phyloP scores from a whole-genome alignment of 2,113 vertebrate species.

The Cheilinus undulatus region DNA sequence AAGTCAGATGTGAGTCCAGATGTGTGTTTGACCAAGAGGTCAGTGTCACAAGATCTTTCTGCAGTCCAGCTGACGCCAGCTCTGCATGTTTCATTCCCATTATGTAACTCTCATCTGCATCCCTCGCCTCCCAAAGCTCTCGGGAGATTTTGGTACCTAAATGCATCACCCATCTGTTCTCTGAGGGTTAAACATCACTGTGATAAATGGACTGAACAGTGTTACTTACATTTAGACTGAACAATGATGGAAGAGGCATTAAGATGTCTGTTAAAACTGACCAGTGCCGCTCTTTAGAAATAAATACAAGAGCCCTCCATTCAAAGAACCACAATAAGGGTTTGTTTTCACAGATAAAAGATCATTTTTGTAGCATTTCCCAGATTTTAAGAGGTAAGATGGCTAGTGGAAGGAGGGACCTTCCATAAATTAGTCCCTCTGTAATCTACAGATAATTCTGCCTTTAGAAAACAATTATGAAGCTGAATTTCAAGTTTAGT shows the following conservation, averaged over 20 bases:
- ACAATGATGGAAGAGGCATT: background rate
- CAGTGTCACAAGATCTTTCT: conserved; percentile 43
- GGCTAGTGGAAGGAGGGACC: background rate
- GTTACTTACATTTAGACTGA: conserved; percentile 6
- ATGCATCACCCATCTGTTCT: conserved; percentile 35
- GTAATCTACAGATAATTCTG: background rate
- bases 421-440: background rate
- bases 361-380: no score
- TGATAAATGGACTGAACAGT: conserved; percentile 1
- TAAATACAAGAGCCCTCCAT: background rate
- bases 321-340: background rate
- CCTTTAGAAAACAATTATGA: background rate
- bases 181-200: conserved; percentile 18
- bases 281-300: background rate
- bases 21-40: conserved; percentile 46
- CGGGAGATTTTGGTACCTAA: conserved; percentile 40
- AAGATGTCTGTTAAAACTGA: background rate
- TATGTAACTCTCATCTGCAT: conserved; percentile 60
- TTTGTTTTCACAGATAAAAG: no score
- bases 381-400: no score
- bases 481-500: background rate
- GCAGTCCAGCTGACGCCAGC: conserved; percentile 12
- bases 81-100: conserved; percentile 20
- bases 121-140: conserved; percentile 31
- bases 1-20: conserved; percentile 14